Evolutionary conservation across 1,140 invertebrate genomes (phyloP).

Genomic region (Leucophenga varia): DNA sequence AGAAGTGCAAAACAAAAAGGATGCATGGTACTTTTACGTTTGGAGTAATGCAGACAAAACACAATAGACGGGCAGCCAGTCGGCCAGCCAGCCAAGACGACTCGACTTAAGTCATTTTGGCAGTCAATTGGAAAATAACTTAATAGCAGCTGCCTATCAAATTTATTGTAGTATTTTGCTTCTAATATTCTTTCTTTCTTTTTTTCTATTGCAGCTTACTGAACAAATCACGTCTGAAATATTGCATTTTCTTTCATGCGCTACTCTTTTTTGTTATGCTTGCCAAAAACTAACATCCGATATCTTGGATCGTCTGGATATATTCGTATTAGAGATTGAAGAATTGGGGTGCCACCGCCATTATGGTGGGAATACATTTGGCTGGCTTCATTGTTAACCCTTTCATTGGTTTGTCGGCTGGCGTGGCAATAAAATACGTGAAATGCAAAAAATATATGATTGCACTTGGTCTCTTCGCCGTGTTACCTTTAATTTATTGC

Average conservation of each 20-base stretch:
- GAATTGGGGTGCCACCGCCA: conserved; percentile 84
- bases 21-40: not conserved
- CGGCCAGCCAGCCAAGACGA: conserved; percentile 3
- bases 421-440: conserved; percentile 76
- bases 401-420: conserved; percentile 82
- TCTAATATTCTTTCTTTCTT: conserved; percentile 9
- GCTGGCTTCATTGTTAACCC: conserved; percentile 82
- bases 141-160: too few relatives aligned
- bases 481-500: conserved; percentile 80
- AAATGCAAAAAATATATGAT: conserved; percentile 82
- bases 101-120: conserved; percentile 8
- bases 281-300: conserved; percentile 87
- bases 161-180: not conserved
- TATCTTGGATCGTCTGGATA: conserved; percentile 86
- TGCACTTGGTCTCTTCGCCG: conserved; percentile 75
- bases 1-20: not conserved
- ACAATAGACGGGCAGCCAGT: not conserved
- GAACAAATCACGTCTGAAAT: conserved; percentile 89
- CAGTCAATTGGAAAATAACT: too few relatives aligned
- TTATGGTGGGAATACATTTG: conserved; percentile 90
- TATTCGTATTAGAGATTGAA: conserved; percentile 92
- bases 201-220: conserved; percentile 73
- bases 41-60: conserved; percentile 9
- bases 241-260: conserved; percentile 91
- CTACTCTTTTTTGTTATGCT: conserved; percentile 87